Base-by-base conservation (phyloP, 2,113 vertebrate genomes). In the zebrafish (Danio rerio) region DNA sequence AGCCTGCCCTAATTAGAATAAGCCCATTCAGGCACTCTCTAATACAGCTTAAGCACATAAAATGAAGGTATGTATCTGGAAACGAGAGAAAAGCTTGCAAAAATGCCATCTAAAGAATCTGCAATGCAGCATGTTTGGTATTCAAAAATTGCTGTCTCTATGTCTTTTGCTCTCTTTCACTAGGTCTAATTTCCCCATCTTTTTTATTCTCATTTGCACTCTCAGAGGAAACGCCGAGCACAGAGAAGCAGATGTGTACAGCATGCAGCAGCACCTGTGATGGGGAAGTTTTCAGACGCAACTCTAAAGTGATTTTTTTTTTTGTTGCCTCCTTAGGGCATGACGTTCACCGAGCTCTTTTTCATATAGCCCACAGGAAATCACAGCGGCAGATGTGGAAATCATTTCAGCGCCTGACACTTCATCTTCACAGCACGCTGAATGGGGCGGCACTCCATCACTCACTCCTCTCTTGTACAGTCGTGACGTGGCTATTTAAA, bases 311-410 rank as follows among this genome's bases (percentile, higher is more conserved):
- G 75, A 77, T 63, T 76, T 77, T 77, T 49, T 31, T 31, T 31
- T 31, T n/a, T n/a, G n/a, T n/a, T 50, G 45, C 20, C 58, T 63
- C 58, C 73, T 18, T 13, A 12, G 43, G 73, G 73, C 56, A 50
- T 49, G 58, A 31, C 59, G 15, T 77, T 63, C 13, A 63, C 50
- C 8, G 20, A 77, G 75, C 58, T 52, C 13, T 50, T 63, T 63
- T 62, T 77, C 58, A 52, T 49, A 9, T 9, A 76, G 18, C 75
- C 75, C 58, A 31, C 75, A 77, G 75, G 75, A 77, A 77, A 77
- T 77, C 75, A 77, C 58, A 77, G 59, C 13, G 20, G 62, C 71
- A 80, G 52, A 77, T 78, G 66, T n/a, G 45, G 62, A 62, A 83
- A 69, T 52, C 9, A 66, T 83, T 77, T 77, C 70, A 71, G 15